Conservation (phyloP, 92 coral and sea anemone species). For the Paragorgia papillata region DNA sequence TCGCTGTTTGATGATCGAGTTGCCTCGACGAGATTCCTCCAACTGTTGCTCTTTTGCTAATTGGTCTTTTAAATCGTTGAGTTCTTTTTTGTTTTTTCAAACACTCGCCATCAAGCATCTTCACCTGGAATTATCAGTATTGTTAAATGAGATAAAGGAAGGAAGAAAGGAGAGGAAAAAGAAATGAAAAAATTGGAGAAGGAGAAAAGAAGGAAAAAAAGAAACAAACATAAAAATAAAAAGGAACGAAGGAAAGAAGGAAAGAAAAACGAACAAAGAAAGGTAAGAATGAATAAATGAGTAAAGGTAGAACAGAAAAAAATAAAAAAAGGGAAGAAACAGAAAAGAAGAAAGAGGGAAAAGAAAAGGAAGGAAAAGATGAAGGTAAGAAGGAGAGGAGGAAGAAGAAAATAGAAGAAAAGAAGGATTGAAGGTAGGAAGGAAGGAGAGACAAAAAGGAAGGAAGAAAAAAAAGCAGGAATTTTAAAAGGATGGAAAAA, state of each 20-base stretch:
- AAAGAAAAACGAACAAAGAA: not conserved
- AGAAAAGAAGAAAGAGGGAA: no score
- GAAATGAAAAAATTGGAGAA: not conserved
- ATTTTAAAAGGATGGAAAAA: no score
- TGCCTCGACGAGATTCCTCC: slow-evolving; percentile 94
- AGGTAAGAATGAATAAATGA: not conserved
- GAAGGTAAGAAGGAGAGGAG: no score
- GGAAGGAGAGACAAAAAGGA: no score
- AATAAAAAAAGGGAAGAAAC: no score
- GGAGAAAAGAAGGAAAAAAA: not conserved
- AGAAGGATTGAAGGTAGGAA: no score
- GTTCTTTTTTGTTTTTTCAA: slow-evolving; percentile 91
- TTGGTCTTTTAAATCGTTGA: slow-evolving; percentile 94
- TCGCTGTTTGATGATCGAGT: slow-evolving; percentile 86
- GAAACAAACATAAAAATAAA: no score
- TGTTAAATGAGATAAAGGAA: not conserved
- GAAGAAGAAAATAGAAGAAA: no score
- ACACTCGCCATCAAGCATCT: slow-evolving; percentile 96
- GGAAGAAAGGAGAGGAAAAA: not conserved
- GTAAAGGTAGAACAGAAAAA: not conserved
- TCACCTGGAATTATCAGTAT: slow-evolving; percentile 64
- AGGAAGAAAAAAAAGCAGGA: no score
- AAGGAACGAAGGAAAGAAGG: not conserved
- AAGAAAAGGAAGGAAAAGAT: no score
- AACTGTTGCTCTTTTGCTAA: slow-evolving; percentile 96